Base-by-base conservation (phyloP, 2,888 invertebrate genomes). In the Ennomos erosarius region DNA sequence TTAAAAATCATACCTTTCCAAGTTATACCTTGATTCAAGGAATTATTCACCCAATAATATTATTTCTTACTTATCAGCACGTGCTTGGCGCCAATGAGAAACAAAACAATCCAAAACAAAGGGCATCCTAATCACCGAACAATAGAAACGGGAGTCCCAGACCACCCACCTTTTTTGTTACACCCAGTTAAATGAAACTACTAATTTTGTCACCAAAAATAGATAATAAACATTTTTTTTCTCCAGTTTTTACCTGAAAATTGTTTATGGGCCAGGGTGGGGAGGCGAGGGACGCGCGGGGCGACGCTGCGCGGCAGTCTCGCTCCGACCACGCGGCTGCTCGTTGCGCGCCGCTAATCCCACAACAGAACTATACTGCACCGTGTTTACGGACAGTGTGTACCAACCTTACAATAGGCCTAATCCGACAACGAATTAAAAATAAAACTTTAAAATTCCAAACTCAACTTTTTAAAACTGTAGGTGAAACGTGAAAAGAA, bases 211-310 rank as follows among this genome's bases (percentile, higher is more conserved):
- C 53, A 64, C 45, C 39, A 55, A 61, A 64, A 65, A 60, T 62
- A 74, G 63, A 71, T 70, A 70, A 70, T 59, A 68, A 65, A 69
- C 63, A 69, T 78, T 80, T 80, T 74, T 71, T 80, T 74, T 71
- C 63, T 58, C 69, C 68, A 75, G 76, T 87, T 86, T 86, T 81
- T 88, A 85, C 86, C 87, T 86, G 87, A 85, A 87, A 85, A 72
- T 78, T 68, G 64, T 45, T 55, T 44, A 37, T 43, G 51, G 45
- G 53, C 66, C 42, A 70, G 74, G 81, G 82, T 81, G 75, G 82
- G 83, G 84, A 83, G 75, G 73, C 62, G 79, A 56, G 84, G 67
- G 54, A 40, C 63, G 77, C 71, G 84, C 69, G 87, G 88, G 86
- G 86, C 78, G 70, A 38, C 73, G 59, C 55, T 70, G 76, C 78